Percentiles rank a stretch among this genome's conserved stretches.
These are phyloP conservation scores for Drosophila pandora DNA, from an alignment of 1,140 invertebrate genomes.

Conservation along the genomic window DNA sequence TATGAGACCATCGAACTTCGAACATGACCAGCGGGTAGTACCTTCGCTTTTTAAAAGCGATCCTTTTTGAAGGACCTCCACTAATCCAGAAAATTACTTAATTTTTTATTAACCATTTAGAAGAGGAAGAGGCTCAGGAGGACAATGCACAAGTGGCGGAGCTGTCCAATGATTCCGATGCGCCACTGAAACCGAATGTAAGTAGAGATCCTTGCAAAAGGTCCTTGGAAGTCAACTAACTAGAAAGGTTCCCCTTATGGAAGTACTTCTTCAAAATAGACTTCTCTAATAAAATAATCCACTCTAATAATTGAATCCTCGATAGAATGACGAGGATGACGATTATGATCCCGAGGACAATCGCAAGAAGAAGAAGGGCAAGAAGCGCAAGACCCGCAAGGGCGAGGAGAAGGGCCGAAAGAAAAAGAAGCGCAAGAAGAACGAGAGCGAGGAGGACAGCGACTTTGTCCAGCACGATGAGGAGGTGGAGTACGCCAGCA, in stretches of 20 bases:
- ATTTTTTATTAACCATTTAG: constrained; percentile 35
- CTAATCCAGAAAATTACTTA: constrained; percentile 1
- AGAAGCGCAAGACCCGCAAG: constrained; percentile 94
- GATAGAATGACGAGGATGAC: constrained; percentile 90
- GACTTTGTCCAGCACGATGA: constrained; percentile 90
- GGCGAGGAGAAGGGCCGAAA: constrained; percentile 96
- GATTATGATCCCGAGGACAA: constrained; percentile 93
- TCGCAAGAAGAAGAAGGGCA: constrained; percentile 94
- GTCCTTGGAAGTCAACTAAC: not conserved
- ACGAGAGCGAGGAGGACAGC: constrained; percentile 95
- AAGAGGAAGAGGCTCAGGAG: constrained; percentile 78
- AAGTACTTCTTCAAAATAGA: too few relatives aligned
- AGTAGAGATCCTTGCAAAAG: constrained; percentile 30
- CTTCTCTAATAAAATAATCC: too few relatives aligned
- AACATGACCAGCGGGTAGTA: constrained; percentile 38
- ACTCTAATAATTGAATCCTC: too few relatives aligned
- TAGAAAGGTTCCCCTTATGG: too few relatives aligned
- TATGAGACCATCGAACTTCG: not conserved
- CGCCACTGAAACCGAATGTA: constrained; percentile 78
- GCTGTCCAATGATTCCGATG: constrained; percentile 80
- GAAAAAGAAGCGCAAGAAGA: constrained; percentile 96
- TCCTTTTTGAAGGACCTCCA: not conserved
- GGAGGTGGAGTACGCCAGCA: constrained; percentile 85
- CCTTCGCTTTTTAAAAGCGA: not conserved
- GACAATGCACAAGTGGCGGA: constrained; percentile 77